Evolutionary conservation across 2,113 vertebrate genomes (phyloP), one percentile per base, ranked within the genome.

Genomic region (Anolis carolinensis): DNA sequence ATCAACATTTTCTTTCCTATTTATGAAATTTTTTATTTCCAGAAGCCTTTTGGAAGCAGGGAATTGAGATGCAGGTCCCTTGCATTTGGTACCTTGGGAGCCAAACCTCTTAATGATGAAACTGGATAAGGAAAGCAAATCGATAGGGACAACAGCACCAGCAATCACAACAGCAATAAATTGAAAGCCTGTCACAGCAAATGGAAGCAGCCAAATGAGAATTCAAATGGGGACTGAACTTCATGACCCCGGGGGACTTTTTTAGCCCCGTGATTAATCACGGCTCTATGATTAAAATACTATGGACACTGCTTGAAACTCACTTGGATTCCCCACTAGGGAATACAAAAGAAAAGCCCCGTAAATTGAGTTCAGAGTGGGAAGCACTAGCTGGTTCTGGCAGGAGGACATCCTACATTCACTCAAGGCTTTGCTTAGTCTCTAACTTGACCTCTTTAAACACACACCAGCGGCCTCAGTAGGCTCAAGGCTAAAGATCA

Each of bases 171-270:
- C 55, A 8, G 39, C 59, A 18, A 81, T 86, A 86, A 86, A 86
- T 86, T 81, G 65, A 65, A 59, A 30, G 55, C 59, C 39, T 21
- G 67, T 20, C 34, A 9, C 6, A 82, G 72, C 44, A 82, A 87
- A 87, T 87, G 85, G 79, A 82, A 75, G 30, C 18, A 70, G 62
- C 44, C 32, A 25, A 52, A 75, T 20, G 62, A 76, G 70, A 68
- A 67, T 76, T 68, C 32, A 39, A 87, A 77, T 25, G 44, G 32
- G 13, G 72, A 27, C 6, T 81, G 78, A 86, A 74, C 78, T 86
- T 30, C 44, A 18, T 18, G 70, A 86, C 78, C 84, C 77, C 27
- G 8, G 82, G 1, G 36, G n/a, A 30, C 36, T 5, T 1, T 34
- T 55, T 14, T 52, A 78, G 55, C 55, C 70, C 9, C 21, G n/a